These are phyloP conservation scores for Saccostrea glomerata DNA, from an alignment of 1,140 invertebrate genomes.

Conservation along the genomic window DNA sequence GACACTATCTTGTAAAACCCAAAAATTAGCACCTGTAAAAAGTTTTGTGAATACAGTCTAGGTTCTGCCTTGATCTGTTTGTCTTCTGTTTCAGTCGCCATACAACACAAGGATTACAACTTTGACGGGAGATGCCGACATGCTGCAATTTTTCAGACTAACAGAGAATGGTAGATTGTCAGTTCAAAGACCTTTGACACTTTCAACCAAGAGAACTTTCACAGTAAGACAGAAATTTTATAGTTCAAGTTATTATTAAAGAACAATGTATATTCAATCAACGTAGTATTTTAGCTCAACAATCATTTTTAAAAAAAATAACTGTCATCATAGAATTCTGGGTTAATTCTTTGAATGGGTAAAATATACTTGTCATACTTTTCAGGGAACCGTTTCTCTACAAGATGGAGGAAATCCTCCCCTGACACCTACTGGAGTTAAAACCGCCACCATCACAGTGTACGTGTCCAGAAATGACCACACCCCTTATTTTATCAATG, in stretches of 20 bases:
- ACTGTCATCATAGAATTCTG: too few relatives aligned
- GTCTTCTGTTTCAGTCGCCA: neutral
- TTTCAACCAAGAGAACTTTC: neutral
- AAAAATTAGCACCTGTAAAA: neutral
- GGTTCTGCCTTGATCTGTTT: neutral
- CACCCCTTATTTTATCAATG: slow-evolving; percentile 63
- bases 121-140: neutral
- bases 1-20: neutral
- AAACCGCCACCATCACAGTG: slow-evolving; percentile 57
- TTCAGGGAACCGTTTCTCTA: slow-evolving; percentile 60
- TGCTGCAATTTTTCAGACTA: slow-evolving; percentile 14
- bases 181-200: neutral
- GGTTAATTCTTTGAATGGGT: neutral
- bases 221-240: slow-evolving; percentile 16
- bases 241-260: too few relatives aligned
- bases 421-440: neutral
- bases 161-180: neutral
- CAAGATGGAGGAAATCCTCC: slow-evolving; percentile 61
- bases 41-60: neutral
- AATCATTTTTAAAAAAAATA: too few relatives aligned
- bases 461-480: slow-evolving; percentile 64
- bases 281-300: too few relatives aligned
- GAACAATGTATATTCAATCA: too few relatives aligned
- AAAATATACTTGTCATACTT: neutral
- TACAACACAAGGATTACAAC: slow-evolving; percentile 16